These are phyloP conservation scores for Hemichromis elongatus DNA, from an alignment of 2,113 vertebrate species.

Conservation along the genomic window DNA sequence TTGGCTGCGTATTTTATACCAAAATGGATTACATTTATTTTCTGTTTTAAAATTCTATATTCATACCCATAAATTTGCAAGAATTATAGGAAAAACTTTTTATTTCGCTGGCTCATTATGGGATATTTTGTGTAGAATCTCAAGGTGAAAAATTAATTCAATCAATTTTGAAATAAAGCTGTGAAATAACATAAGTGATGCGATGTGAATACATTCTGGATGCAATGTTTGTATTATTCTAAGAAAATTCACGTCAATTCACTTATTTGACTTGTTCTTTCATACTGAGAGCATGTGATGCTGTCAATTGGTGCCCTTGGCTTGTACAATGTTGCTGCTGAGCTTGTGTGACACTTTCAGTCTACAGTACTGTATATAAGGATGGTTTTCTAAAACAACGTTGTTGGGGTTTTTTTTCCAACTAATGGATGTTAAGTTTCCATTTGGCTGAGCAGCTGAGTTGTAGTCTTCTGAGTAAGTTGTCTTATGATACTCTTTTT, in stretches of 20 bases:
- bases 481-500: no score
- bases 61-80: neutral
- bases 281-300: neutral
- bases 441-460: neutral
- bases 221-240: neutral
- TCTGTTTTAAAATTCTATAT: neutral
- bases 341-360: neutral
- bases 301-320: neutral
- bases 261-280: neutral
- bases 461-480: no score
- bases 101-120: neutral
- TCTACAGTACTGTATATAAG: fast-evolving
- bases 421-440: neutral
- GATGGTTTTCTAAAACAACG: neutral
- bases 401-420: no score
- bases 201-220: neutral
- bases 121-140: neutral
- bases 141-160: neutral
- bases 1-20: neutral
- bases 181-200: neutral
- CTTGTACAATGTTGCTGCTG: neutral
- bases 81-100: neutral
- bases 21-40: neutral
- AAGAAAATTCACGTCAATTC: neutral
- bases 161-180: neutral